Evolutionary conservation across 1,140 invertebrate genomes (phyloP).

Genomic region (Calephelis nemesis): DNA sequence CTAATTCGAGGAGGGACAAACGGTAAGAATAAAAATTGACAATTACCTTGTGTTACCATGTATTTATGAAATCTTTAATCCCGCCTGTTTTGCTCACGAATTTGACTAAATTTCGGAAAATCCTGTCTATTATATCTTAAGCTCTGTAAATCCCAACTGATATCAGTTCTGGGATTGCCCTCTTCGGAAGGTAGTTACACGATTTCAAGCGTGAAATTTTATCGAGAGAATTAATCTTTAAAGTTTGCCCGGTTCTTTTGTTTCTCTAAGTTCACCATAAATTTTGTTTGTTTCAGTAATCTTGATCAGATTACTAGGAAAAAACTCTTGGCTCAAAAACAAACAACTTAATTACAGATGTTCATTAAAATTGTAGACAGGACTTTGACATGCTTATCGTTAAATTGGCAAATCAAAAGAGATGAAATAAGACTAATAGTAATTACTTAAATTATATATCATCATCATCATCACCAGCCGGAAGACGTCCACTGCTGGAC

Average conservation of each 20-base stretch:
- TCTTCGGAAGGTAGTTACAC: slow-evolving; percentile 54
- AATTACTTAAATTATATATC: too few species aligned
- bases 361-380: slow-evolving; percentile 12
- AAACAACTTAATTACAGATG: background rate
- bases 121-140: slow-evolving; percentile 33
- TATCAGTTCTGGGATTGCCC: slow-evolving; percentile 46
- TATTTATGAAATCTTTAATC: too few species aligned
- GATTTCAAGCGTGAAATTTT: slow-evolving; percentile 70
- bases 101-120: background rate
- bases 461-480: too few species aligned
- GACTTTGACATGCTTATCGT: slow-evolving; percentile 1
- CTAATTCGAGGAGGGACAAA: too few species aligned
- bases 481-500: too few species aligned
- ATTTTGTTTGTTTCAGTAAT: slow-evolving; percentile 50
- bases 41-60: too few species aligned
- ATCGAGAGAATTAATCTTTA: slow-evolving; percentile 72
- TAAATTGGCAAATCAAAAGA: too few species aligned
- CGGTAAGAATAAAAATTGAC: too few species aligned
- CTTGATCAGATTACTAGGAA: slow-evolving; percentile 12
- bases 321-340: background rate
- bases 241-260: slow-evolving; percentile 53
- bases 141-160: slow-evolving; percentile 38
- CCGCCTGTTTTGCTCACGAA: too few species aligned
- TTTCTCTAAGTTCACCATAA: slow-evolving; percentile 49
- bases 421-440: too few species aligned